Base-by-base conservation (phyloP, 2,113 vertebrate genomes). In the Zingel zingel region DNA sequence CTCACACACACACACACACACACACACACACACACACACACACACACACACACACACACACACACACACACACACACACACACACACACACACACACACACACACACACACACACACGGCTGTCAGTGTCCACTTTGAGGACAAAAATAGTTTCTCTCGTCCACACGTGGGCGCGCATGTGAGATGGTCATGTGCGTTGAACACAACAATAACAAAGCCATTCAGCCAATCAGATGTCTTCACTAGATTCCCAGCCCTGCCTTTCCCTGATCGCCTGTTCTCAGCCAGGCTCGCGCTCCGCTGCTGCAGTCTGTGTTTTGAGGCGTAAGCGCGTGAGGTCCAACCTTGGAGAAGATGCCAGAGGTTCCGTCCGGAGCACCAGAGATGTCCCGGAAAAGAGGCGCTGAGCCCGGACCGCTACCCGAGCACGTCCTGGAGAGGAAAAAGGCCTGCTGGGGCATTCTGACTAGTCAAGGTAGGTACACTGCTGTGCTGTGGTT, bases 381-480 rank as follows among this genome's bases (percentile, higher is more conserved):
- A 7, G 53, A 82, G 16, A 80, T 65, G 89, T 91, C 89, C 71
- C 77, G 87, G 66, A 92, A 89, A 91, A 89, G 91, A 86, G 57
- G 77, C 27, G 71, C 88, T 16, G 68, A 88, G 53, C 70, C 78
- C 91, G 88, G 93, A 16, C 11, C 86, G 63, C 85, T 57, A 27
- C 5, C 79, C 86, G 93, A 94, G 80, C 93, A 95, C 77, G 84
- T 86, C 87, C 95, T 86, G 82, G 92, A 8, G 95, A 96, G 91
- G 89, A 95, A 96, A 88, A 97, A 94, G 88, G 92, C 96, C 86
- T 94, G 95, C 95, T 98, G 97, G 98, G 97, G 96, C 75, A 94
- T 99, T 92, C 96, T 99, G 90, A 98, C 97, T 83, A 98, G 97
- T 93, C 98, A 98, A 98, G 98, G 98, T 99, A 94, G 95, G 97